Percentiles rank a stretch among this genome's conserved stretches.
These are phyloP conservation scores for Chitala chitala DNA, from an alignment of 2,113 vertebrate genomes.

Conservation along the genomic window DNA sequence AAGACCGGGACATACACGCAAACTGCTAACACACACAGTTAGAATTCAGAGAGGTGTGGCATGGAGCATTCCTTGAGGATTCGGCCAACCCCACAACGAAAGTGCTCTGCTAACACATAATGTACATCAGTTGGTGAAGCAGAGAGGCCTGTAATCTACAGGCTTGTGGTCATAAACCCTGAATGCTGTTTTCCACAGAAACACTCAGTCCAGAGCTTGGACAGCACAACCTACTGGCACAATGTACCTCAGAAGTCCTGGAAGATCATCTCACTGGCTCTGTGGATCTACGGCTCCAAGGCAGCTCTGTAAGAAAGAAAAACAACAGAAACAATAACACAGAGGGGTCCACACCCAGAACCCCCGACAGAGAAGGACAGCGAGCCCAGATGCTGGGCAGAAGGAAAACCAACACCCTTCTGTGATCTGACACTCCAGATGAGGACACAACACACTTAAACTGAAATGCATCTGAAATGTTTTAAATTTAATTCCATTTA, in stretches of 20 bases:
- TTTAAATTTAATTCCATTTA: no score
- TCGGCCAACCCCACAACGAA: no score
- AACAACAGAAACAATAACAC: background rate
- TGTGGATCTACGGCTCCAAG: background rate
- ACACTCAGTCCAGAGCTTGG: background rate
- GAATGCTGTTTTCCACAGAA: background rate
- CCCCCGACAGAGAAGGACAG: background rate
- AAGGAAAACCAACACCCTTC: background rate
- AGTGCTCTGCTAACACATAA: no score
- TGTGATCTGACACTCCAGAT: background rate
- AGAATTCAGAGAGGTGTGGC: background rate
- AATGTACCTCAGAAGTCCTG: constrained; percentile 15
- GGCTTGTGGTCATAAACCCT: no score
- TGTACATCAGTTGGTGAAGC: background rate
- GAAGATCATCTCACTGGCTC: constrained; percentile 8
- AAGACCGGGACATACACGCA: background rate
- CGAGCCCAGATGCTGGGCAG: background rate
- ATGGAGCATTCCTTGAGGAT: background rate
- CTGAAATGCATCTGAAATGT: no score
- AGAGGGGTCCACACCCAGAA: background rate
- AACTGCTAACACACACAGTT: background rate
- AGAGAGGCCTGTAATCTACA: background rate
- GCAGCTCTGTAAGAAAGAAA: background rate
- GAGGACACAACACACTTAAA: background rate
- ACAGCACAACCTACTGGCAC: background rate